Evolutionary conservation across 2,797 vertebrate genomes (phyloP).

Genomic region (Chloroceryle inda): DNA sequence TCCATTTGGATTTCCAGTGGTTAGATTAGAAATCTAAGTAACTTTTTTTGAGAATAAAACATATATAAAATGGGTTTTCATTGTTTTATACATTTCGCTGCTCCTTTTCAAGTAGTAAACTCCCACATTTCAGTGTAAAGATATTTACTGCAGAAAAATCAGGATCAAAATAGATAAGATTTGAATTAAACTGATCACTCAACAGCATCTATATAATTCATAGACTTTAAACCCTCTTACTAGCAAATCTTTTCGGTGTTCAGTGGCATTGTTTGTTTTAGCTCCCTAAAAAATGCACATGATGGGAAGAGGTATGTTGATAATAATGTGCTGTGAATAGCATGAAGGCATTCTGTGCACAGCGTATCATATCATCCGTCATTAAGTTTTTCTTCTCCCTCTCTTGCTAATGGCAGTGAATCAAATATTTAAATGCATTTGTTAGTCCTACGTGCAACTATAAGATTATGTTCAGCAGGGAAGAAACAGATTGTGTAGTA

Average conservation of each 20-base stretch:
- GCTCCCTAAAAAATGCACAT: constrained; percentile 43
- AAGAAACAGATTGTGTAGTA: background rate
- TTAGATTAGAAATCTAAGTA: background rate
- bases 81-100: constrained; percentile 28
- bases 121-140: constrained; percentile 8
- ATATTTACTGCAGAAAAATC: constrained; percentile 46
- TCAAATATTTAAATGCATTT: constrained; percentile 75
- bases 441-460: constrained; percentile 26
- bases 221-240: constrained; percentile 62
- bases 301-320: constrained; percentile 64
- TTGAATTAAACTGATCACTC: constrained; percentile 59
- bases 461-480: constrained; percentile 1
- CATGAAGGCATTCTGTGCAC: constrained; percentile 70
- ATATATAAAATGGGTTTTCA: background rate
- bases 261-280: constrained; percentile 69
- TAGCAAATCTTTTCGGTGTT: constrained; percentile 39
- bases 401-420: constrained; percentile 37
- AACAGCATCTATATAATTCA: constrained; percentile 48
- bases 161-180: constrained; percentile 32
- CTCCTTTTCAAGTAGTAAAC: constrained; percentile 40
- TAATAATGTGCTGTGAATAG: constrained; percentile 64
- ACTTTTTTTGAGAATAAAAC: background rate
- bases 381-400: constrained; percentile 42
- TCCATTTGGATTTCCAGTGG: background rate
- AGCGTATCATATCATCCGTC: constrained; percentile 62